Base-by-base conservation (phyloP, 2,113 vertebrate genomes). In the Tor tambroides region DNA sequence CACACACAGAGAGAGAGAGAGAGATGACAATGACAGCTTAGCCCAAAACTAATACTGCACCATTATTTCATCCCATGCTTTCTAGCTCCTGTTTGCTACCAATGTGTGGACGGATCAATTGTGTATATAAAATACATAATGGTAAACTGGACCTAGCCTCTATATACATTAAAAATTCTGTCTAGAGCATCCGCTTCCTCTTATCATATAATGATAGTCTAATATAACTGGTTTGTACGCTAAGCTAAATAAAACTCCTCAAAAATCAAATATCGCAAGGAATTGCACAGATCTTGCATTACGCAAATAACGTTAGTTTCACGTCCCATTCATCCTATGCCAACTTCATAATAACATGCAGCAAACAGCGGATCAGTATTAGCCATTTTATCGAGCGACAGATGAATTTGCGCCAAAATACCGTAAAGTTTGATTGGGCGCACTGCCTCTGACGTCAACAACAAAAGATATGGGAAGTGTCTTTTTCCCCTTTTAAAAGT, bases 401-500 rank as follows among this genome's bases (percentile, higher is more conserved):
- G 28, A 78, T 54, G 49, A 78, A 78, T 78, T 78, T 78, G 76
- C 76, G 76, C 76, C 76, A 78, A 78, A 78, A 78, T 54, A 17
- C 76, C 46, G n/a, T 78, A 78, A 54, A 51, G 49, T 78, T 49
- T 78, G 76, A 78, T 78, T 78, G 76, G 76, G 32, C 28, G 49
- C 49, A 54, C 43, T 7, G 8, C 46, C 15, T 78, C 26, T 78
- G 76, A 78, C 76, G 76, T 78, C 76, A 78, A 30, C 26, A 78
- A 78, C 76, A 78, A 78, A 78, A 78, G 49, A 78, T 32, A 78
- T 32, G 76, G 49, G 76, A 78, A 78, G 76, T 78, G 41, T 76
- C 6, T 75, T 46, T 75, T n/a, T 11, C 15, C 21, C 41, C n/a
- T 46, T 76, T 76, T 17, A 49, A 76, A 76, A 76, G 74, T 76